Evolutionary conservation across 2,797 vertebrate species (phyloP).

Genomic region (Hydrolagus colliei): DNA sequence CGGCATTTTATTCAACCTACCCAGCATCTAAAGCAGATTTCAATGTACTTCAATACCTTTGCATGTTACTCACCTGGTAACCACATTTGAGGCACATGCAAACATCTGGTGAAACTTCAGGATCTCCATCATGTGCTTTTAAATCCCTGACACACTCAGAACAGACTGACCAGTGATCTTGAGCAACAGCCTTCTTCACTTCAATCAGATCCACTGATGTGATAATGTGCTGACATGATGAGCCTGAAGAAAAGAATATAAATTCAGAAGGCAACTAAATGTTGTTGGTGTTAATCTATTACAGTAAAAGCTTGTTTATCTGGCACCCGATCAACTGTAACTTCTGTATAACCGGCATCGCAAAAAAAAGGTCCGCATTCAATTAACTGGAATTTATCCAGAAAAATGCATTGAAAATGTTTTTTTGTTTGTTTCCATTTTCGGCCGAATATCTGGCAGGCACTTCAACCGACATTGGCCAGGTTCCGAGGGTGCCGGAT

Average conservation of each 20-base stretch:
- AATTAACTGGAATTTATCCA: too few relatives aligned
- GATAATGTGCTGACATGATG: constrained; percentile 85
- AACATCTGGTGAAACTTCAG: constrained; percentile 63
- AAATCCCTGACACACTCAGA: constrained; percentile 84
- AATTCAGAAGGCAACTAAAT: background rate
- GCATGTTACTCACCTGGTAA: constrained; percentile 67
- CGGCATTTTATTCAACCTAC: background rate
- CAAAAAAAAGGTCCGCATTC: too few relatives aligned
- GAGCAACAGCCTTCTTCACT: constrained; percentile 77
- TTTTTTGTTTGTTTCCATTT: too few relatives aligned
- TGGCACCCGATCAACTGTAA: too few relatives aligned
- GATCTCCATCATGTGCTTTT: constrained; percentile 66
- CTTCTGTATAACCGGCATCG: too few relatives aligned
- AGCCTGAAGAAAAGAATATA: constrained; percentile 49
- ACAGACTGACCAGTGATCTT: constrained; percentile 78
- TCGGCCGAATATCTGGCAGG: constrained; percentile 26
- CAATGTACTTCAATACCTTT: background rate
- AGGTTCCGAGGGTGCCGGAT: too few relatives aligned
- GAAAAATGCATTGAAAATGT: too few relatives aligned
- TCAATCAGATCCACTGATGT: constrained; percentile 80
- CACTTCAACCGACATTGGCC: too few relatives aligned
- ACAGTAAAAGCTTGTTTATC: too few relatives aligned
- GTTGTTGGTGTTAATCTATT: background rate
- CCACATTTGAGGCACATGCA: constrained; percentile 92
- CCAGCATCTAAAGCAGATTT: background rate